Evolutionary conservation across 2,113 vertebrate species (phyloP).

Genomic region (Ceyx melanurus): DNA sequence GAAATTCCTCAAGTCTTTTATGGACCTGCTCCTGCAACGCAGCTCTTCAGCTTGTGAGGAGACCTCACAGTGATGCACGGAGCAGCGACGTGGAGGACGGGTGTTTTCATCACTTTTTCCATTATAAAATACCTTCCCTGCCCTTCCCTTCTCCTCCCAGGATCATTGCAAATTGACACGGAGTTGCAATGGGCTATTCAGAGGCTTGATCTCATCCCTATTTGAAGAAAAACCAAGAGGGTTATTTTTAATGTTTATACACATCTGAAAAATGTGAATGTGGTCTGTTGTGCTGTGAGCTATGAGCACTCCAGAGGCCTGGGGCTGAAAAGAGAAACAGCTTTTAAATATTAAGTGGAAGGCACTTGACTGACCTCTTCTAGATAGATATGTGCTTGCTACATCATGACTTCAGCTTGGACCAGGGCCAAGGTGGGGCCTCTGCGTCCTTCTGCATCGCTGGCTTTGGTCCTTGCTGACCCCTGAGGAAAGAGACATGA

Average conservation of each 20-base stretch:
- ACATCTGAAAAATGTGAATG: constrained; percentile 14
- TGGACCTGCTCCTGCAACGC: not conserved
- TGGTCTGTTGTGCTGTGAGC: constrained; percentile 4
- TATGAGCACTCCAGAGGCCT: not conserved
- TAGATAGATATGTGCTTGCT: not conserved
- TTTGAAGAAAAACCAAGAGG: not conserved
- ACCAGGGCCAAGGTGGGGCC: constrained; percentile 5
- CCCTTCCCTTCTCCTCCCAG: not conserved
- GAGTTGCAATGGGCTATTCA: not conserved
- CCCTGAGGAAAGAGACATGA: not conserved
- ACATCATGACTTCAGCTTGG: not conserved
- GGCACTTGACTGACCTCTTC: constrained; percentile 22
- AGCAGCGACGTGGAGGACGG: not conserved
- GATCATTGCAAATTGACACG: not conserved
- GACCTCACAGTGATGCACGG: not conserved
- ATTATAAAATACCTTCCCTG: constrained; percentile 1
- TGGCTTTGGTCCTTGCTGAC: not conserved
- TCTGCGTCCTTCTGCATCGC: not conserved
- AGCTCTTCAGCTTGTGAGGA: not conserved
- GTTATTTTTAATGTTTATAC: constrained; percentile 42
- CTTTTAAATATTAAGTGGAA: constrained; percentile 49
- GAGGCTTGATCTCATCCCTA: constrained; percentile 22
- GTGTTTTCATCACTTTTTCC: not conserved
- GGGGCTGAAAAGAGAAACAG: constrained; percentile 24
- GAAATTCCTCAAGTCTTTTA: not conserved